These are phyloP conservation scores for Tricholauxania praeusta DNA, from an alignment of 2,888 invertebrate species.

Conservation along the genomic window DNA sequence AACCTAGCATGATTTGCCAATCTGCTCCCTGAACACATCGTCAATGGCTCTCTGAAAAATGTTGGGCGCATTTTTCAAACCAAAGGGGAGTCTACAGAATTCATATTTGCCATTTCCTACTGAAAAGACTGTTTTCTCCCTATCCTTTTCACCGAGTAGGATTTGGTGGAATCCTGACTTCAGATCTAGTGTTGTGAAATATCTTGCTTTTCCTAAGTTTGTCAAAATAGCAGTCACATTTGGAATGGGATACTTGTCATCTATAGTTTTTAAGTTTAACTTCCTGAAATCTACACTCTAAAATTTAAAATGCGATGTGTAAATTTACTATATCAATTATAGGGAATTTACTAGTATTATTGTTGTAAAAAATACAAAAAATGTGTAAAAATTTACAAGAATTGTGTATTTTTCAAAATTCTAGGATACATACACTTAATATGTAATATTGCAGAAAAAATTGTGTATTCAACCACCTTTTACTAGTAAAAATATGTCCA, in stretches of 20 bases:
- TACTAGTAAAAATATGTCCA: too few species aligned
- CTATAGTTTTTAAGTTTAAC: too few species aligned
- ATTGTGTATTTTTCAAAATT: too few species aligned
- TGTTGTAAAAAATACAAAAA: too few species aligned
- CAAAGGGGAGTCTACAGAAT: slow-evolving; percentile 28
- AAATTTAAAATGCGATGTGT: too few species aligned
- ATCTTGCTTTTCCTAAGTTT: slow-evolving; percentile 31
- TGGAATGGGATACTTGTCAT: slow-evolving; percentile 25
- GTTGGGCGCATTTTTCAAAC: slow-evolving; percentile 32
- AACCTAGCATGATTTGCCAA: slow-evolving; percentile 37
- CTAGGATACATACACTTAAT: too few species aligned
- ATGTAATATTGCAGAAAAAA: too few species aligned
- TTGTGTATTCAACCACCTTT: too few species aligned
- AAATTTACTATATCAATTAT: too few species aligned
- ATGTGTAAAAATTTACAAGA: too few species aligned
- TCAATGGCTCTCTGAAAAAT: slow-evolving; percentile 38
- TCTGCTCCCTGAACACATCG: slow-evolving; percentile 37
- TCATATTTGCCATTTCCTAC: slow-evolving; percentile 39
- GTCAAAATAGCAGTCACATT: slow-evolving; percentile 11
- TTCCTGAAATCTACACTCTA: too few species aligned
- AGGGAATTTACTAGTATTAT: too few species aligned
- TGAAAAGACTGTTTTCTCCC: slow-evolving; percentile 32
- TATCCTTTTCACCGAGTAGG: slow-evolving; percentile 30
- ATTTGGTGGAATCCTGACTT: slow-evolving; percentile 38
- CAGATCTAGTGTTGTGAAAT: slow-evolving; percentile 32